Conservation (phyloP, 2,113 vertebrate species). For the Lophura nycthemera region DNA sequence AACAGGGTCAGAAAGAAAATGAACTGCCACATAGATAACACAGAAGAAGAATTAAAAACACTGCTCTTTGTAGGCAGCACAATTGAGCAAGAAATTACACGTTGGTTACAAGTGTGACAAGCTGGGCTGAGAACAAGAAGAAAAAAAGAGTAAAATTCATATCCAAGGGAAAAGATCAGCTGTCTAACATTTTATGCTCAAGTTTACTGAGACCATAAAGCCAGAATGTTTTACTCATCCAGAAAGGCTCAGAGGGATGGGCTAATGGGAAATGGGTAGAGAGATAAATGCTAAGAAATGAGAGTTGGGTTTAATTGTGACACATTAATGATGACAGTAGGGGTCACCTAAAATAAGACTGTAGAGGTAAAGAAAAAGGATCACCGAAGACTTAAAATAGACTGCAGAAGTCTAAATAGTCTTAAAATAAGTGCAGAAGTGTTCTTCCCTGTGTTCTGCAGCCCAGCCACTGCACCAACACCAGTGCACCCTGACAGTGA, state of each 20-base stretch:
- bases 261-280: background rate
- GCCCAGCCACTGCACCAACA: fast-evolving
- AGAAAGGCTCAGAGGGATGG: background rate
- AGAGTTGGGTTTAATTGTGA: background rate
- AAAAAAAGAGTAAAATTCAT: background rate
- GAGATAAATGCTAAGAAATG: background rate
- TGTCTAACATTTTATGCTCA: background rate
- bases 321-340: background rate
- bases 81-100: background rate
- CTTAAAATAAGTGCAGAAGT: background rate
- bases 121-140: background rate
- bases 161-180: background rate
- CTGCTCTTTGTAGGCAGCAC: background rate
- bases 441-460: background rate
- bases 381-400: background rate
- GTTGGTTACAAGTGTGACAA: background rate
- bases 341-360: background rate
- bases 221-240: background rate
- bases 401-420: too few species aligned
- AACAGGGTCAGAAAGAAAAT: background rate
- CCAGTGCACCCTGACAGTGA: too few species aligned
- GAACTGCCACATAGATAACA: background rate
- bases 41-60: background rate
- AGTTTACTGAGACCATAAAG: background rate
- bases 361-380: background rate